Evolutionary conservation across 64 coral and sea anemone genomes (phyloP), one percentile per base, ranked within the genome.

Genomic region (Montipora efflorescens): DNA sequence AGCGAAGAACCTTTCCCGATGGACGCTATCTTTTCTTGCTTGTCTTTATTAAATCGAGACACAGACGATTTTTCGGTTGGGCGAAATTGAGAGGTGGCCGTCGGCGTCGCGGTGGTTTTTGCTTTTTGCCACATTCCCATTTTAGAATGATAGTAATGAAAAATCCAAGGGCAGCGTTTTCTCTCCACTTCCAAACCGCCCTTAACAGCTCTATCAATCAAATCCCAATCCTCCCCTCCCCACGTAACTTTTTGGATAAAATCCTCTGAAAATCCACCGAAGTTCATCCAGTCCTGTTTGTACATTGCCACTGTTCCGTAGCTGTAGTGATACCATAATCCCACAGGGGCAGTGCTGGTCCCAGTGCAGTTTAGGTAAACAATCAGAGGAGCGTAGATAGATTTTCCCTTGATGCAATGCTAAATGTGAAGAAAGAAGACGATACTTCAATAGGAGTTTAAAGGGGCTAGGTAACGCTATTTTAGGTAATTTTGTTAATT

Each of bases 221-320:
- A 15, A 46, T 93, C 83, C 92, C 92, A 93, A 59, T 93, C 92
- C 8, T 93, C 92, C 13, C 92, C 92, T 48, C 92, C 92, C 92
- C 92, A 93, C 8, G 82, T 79, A 2, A 71, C 44, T 16, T 86
- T 86, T 7, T 50, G 47, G 18, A 20, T 7, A 15, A 78, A 67
- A 47, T 80, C 44, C 77, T 47, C 25, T 19, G 74, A 71, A 44
- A 87, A 93, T 48, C 92, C 92, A 28, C 90, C 67, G 74, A 92
- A 88, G 59, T 50, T 74, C 21, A 77, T 47, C 93, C 93, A 95
- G 53, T 95, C 93, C 55, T 81, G 75, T 59, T 95, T 95, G 88
- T 70, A 91, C 20, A 57, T 83, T 11, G 79, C 88, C 19, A 95
- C 43, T 61, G 82, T 83, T 51, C 93, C 93, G 53, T 83, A 95